Percentiles rank a stretch among this genome's conserved stretches.
phyloP scores from a whole-genome alignment of 2,888 invertebrate genomes.

The Pteria penguin region DNA sequence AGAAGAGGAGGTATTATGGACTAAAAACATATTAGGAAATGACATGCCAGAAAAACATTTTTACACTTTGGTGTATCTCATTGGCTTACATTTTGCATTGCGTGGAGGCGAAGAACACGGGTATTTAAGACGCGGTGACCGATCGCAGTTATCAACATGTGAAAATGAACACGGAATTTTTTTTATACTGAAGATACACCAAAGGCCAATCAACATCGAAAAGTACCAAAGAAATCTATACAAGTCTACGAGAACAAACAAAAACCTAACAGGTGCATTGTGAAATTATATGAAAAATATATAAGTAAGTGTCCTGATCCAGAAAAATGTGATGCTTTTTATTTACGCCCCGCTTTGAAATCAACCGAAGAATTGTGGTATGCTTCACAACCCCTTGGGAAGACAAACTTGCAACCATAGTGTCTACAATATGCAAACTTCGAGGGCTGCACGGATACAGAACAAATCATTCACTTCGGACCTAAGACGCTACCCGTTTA shows the following conservation, averaged over 20 bases:
- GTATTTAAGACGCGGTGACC: background rate
- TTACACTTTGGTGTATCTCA: background rate
- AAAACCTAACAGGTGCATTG: background rate
- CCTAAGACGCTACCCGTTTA: conserved; percentile 21
- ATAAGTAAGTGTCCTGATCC: background rate
- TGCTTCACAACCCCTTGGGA: background rate
- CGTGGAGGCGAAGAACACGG: background rate
- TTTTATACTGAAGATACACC: conserved; percentile 23
- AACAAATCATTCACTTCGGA: conserved; percentile 28
- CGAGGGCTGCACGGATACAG: conserved; percentile 16
- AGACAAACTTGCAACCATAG: conserved; percentile 5
- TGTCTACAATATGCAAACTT: conserved; percentile 14
- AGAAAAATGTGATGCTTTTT: conserved; percentile 16
- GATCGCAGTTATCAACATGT: background rate
- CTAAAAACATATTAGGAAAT: background rate
- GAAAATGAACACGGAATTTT: background rate
- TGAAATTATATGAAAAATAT: conserved; percentile 2
- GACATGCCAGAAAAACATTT: background rate
- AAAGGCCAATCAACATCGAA: conserved; percentile 17
- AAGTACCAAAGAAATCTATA: background rate
- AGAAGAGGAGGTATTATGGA: background rate
- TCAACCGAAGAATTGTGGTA: conserved; percentile 13
- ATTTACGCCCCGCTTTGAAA: conserved; percentile 8
- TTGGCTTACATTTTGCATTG: background rate
- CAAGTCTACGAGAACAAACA: conserved; percentile 1